Conservation (phyloP, 2,113 vertebrate genomes). For the Epinephelus moara region DNA sequence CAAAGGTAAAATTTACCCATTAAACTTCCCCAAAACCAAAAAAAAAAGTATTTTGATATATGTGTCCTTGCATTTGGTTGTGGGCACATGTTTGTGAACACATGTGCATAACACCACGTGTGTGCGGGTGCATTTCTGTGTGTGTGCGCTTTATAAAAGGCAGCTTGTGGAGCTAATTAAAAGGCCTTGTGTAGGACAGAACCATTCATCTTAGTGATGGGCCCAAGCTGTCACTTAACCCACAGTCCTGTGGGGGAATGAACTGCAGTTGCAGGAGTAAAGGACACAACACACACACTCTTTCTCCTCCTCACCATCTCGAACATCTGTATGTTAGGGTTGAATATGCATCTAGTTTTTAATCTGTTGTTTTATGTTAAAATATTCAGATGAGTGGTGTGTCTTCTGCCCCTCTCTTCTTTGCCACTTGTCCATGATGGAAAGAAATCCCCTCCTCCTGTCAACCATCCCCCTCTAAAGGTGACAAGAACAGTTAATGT, state of each 20-base stretch:
- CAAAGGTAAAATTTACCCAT: not conserved
- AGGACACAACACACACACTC: conserved; percentile 39
- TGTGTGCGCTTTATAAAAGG: conserved; percentile 70
- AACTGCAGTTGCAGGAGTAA: conserved; percentile 49
- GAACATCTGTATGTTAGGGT: conserved; percentile 29
- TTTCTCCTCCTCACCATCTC: conserved; percentile 22
- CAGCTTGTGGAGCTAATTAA: conserved; percentile 83
- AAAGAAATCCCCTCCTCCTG: conserved; percentile 42
- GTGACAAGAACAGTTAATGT: conserved; percentile 75
- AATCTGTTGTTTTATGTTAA: conserved; percentile 32
- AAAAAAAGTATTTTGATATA: conserved; percentile 26
- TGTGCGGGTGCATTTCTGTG: conserved; percentile 26
- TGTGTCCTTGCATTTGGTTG: conserved; percentile 9
- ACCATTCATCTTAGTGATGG: conserved; percentile 83
- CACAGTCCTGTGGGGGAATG: conserved; percentile 73
- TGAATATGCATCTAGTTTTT: conserved; percentile 35
- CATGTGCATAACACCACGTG: conserved; percentile 46
- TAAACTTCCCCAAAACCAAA: conserved; percentile 1
- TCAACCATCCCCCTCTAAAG: conserved; percentile 46
- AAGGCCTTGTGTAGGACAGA: conserved; percentile 79
- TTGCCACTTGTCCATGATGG: conserved; percentile 6
- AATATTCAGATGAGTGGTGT: conserved; percentile 41
- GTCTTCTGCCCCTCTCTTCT: conserved; percentile 29
- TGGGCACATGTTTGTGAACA: conserved; percentile 48
- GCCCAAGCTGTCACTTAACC: conserved; percentile 77